These are phyloP conservation scores for Stichodactyla helianthus DNA, from an alignment of 64 coral and sea anemone species.

Conservation along the genomic window DNA sequence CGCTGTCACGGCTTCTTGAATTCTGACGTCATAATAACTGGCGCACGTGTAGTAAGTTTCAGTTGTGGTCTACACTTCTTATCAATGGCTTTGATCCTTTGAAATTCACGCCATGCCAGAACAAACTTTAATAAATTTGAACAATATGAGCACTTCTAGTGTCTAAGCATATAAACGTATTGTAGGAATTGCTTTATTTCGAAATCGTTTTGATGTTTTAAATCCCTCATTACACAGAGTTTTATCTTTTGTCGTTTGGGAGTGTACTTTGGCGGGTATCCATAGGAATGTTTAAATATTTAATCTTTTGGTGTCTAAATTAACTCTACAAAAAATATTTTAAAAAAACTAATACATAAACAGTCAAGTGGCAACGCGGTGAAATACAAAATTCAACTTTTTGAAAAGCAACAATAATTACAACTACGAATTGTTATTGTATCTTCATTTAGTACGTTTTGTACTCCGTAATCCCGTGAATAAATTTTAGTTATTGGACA, in stretches of 20 bases:
- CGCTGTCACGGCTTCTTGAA: background rate
- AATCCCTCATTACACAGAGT: background rate
- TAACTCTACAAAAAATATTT: background rate
- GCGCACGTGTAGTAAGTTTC: background rate
- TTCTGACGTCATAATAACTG: background rate
- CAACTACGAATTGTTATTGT: no score
- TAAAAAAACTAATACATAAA: background rate
- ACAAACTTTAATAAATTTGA: background rate
- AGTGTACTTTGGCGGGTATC: background rate
- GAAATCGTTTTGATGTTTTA: background rate
- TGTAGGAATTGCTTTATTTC: background rate
- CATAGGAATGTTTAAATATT: background rate
- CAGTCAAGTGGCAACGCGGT: background rate
- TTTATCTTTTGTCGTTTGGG: background rate
- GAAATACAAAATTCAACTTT: background rate
- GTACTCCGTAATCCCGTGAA: no score
- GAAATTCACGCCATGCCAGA: background rate
- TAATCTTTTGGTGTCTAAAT: background rate
- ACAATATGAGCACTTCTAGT: background rate
- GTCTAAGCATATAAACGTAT: background rate
- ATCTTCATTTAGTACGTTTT: no score
- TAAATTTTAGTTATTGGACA: no score
- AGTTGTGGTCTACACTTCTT: background rate
- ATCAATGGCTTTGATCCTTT: background rate
- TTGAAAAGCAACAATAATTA: no score